Base-by-base conservation (phyloP, 1,140 invertebrate genomes). In the Drosophila persimilis region DNA sequence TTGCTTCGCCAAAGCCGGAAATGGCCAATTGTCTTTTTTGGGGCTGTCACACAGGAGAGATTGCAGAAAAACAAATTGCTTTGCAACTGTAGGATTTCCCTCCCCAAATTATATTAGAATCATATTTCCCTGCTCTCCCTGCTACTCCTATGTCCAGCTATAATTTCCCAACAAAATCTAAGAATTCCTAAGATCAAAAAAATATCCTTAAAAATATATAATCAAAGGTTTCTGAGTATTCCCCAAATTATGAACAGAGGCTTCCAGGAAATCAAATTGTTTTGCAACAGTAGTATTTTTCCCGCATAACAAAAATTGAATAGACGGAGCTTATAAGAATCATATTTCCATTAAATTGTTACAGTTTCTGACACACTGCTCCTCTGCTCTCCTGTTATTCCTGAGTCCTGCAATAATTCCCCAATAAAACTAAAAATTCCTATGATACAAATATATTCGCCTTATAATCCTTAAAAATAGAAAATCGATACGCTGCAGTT, bases 401-500 rank as follows among this genome's bases (percentile, higher is more conserved):
- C 43, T 20, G 24, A 15, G 24, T 54, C 8, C 22, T 53, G 20
- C 31, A 67, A 41, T 31, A 46, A 63, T 56, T 73, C 70, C 47
- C 47, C 70, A 73, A 73, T 73, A 73, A 63, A 53, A 71, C 50
- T 43, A 41, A 41, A 71, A 65, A 73, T 73, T 60, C 47, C 52
- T 63, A 3, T 24, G 24, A 5, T 24, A 24, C 2, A 24, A 5
- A 5, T 5, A 65, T 64, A 62, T 79, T 64, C 57, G 20, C 2
- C 13, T 54, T 63, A 66, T 79, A 83, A 75, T 84, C 65, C 73
- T 57, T 35, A 35, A 39, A 78, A 66, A 60, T 57, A 70, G 56
- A 74, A 81, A 83, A 83, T 84, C 80, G 84, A 84, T 84, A 84
- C 84, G 76, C 80, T 85, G 80, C 80, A 84, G 39, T 53, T 44